Percentiles rank a stretch among this genome's conserved stretches.
phyloP scores from a whole-genome alignment of 2,888 invertebrate species.

The Drosophila ochracea region DNA sequence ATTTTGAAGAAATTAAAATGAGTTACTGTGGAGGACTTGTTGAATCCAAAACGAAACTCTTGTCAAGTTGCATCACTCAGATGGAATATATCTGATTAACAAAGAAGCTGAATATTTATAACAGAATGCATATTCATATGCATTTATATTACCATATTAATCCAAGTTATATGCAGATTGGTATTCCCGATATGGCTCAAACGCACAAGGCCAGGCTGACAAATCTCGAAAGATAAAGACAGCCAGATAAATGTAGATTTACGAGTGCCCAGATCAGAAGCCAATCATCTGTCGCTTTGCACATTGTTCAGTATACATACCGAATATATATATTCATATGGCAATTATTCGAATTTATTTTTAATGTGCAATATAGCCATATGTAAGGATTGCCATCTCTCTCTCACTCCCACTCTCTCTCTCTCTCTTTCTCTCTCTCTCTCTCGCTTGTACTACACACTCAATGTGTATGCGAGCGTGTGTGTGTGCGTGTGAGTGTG shows the following conservation, averaged over 20 bases:
- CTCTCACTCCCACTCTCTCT: neutral
- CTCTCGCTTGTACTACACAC: neutral
- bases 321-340: slow-evolving; percentile 47
- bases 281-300: slow-evolving; percentile 25
- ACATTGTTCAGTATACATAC: neutral
- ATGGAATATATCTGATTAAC: neutral
- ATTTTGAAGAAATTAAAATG: neutral
- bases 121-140: slow-evolving; percentile 14
- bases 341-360: slow-evolving; percentile 76
- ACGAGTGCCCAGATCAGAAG: slow-evolving; percentile 30
- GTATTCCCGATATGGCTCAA: slow-evolving; percentile 15
- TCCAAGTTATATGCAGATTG: slow-evolving; percentile 9
- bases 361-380: slow-evolving; percentile 59
- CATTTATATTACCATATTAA: slow-evolving; percentile 9
- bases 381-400: slow-evolving; percentile 4
- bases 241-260: slow-evolving; percentile 36
- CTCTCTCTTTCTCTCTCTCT: neutral
- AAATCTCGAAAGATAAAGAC: slow-evolving; percentile 15
- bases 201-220: slow-evolving; percentile 14
- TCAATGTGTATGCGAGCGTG: slow-evolving; percentile 1
- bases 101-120: slow-evolving; percentile 15
- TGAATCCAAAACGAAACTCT: neutral
- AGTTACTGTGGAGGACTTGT: neutral
- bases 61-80: neutral
- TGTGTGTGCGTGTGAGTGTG: slow-evolving; percentile 5